Evolutionary conservation across 2,888 invertebrate species (phyloP), one percentile per base, ranked within the genome.

Genomic region (Drosophila subsilvestris): DNA sequence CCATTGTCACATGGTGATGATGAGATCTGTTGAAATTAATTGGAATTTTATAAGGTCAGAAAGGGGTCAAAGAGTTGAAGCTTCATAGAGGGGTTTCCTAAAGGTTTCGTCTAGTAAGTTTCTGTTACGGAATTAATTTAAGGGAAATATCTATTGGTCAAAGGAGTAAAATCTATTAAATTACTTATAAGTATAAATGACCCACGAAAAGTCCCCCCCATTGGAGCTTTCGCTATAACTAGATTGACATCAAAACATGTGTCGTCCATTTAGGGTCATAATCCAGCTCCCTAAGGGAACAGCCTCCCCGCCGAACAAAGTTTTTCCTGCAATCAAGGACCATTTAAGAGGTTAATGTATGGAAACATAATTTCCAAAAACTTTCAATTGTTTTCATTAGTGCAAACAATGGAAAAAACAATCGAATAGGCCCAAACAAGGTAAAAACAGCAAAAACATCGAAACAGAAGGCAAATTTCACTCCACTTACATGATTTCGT

Each of bases 401-500:
- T 55, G 55, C 54, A 37, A 37, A 37, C 42, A 60, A 50, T 25
- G 43, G 48, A 56, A 61, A 65, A 62, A 25, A 62, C 51, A 63
- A 72, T 70, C 43, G 37, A 73, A 62, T 70, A 47, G 70, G 63
- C 70, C 37, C 45, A 66, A 53, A 62, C 51, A 57, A 61, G 59
- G 69, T 66, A 75, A 70, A 29, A 56, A 29, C 37, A 47, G 32
- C 32, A 50, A 25, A 29, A 51, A 18, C 53, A 32, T 17, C 14
- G 37, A 22, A 50, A 51, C 48, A 72, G 51, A 60, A 63, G 62
- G 75, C 78, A 83, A 84, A 81, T 85, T 85, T 85, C 84, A 85
- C 84, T 88, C 88, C 77, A 85, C 84, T 85, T 83, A 83, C 86
- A 80, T 88, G 84, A 88, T 88, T 86, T 86, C 76, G 78, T 82